These are phyloP conservation scores for Willisornis vidua DNA, from an alignment of 2,113 vertebrate species.

Conservation along the genomic window DNA sequence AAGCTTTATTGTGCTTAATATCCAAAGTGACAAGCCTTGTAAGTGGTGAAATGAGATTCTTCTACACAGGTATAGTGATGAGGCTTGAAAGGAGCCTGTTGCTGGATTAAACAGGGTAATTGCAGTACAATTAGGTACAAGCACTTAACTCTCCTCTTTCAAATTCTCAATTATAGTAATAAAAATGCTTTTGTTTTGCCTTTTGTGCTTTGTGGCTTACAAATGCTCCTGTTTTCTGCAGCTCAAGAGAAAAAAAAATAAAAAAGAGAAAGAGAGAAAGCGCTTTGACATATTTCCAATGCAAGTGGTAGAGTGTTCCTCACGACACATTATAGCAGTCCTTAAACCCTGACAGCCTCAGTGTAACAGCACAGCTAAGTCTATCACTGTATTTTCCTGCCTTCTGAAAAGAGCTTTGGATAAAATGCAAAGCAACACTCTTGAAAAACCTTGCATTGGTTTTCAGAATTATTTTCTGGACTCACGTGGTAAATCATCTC, in stretches of 20 bases:
- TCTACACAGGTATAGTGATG: conserved; percentile 32
- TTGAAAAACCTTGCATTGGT: background rate
- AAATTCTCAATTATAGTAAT: conserved; percentile 60
- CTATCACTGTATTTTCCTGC: background rate
- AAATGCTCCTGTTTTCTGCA: conserved; percentile 49
- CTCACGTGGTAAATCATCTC: background rate
- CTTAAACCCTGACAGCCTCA: conserved; percentile 42
- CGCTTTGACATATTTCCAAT: conserved; percentile 55
- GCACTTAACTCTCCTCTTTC: conserved; percentile 53
- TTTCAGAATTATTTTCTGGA: background rate
- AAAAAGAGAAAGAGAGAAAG: background rate
- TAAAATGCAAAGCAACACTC: conserved; percentile 4
- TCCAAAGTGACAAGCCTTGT: conserved; percentile 49
- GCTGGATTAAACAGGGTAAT: conserved; percentile 64
- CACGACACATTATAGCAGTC: conserved; percentile 18
- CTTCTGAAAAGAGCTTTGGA: conserved; percentile 13
- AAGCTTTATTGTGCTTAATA: conserved; percentile 42
- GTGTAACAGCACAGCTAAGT: background rate
- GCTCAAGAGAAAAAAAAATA: conserved; percentile 4
- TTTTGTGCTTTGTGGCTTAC: conserved; percentile 56
- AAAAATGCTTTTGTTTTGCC: conserved; percentile 68
- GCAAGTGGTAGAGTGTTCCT: background rate
- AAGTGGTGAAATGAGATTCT: conserved; percentile 45
- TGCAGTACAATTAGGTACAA: conserved; percentile 55
- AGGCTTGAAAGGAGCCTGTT: conserved; percentile 55